Evolutionary conservation across 2,113 vertebrate genomes (phyloP), one percentile per base, ranked within the genome.

Genomic region (Anguilla japonica): DNA sequence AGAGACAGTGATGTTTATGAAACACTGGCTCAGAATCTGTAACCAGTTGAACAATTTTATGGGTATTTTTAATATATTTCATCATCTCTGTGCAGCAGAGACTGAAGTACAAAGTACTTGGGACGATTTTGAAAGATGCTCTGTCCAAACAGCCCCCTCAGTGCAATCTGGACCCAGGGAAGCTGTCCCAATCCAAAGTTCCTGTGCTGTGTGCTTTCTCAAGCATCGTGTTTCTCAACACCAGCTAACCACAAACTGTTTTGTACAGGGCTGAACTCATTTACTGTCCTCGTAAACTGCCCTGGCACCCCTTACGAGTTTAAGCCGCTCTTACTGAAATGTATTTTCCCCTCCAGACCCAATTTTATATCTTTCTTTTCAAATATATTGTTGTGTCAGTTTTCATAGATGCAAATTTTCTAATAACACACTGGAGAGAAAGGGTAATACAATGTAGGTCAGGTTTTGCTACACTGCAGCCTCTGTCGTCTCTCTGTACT

Each of bases 81-180:
- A n/a, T 83, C 86, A 83, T 87, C 81, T 87, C 81, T 71, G 34
- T 83, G 86, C 9, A 78, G 67, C 71, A 78, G 18, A 87, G 63
- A 39, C 40, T 67, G 79, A 60, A 63, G 2, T 34, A 34, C 41
- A 34, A 82, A 83, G 81, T 7, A 57, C 60, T 71, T 20, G 60
- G 41, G 41, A 34, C 57, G 60, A 46, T 46, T 16, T 60, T 82
- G 60, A 34, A 79, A 67, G 41, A 39, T 29, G 56, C 15, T 50
- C 40, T 13, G 85, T 82, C 63, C 80, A 34, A 71, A 56, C 18
- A 13, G n/a, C 81, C 46, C 14, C 18, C 53, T 50, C 41, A 53
- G 85, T 13, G 22, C 56, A 29, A 87, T 63, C 81, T 87, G 81
- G n/a, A 78, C 14, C 5, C 7, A 63, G n/a, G 71, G 71, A 29